Base-by-base conservation (phyloP, 2,113 vertebrate species). In the Zapornia atra region DNA sequence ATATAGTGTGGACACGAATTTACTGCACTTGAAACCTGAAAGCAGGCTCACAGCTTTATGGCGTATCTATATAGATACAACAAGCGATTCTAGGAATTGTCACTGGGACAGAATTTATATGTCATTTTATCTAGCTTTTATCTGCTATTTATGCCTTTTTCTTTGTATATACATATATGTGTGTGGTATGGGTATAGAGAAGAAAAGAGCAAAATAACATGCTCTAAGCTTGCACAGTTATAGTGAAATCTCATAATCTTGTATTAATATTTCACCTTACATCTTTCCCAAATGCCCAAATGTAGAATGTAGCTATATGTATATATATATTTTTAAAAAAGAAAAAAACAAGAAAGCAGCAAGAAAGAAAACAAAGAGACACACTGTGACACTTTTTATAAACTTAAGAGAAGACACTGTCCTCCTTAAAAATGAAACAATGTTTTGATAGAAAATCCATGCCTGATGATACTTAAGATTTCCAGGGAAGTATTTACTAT, bases 231-330 rank as follows among this genome's bases (percentile, higher is more conserved):
- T 71, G 42, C 57, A 93, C 34, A 82, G n/a, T 66, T 92, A 88
- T 26, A 54, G 33, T 72, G 68, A 90, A 93, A n/a, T 33, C 15
- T 60, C 77, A 72, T 60, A 73, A 92, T 91, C 48, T 95, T 94
- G 95, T 86, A 95, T 96, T 96, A 90, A 86, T 78, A 82, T 64
- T 77, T 86, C 61, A 44, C 56, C 21, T 96, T 95, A 9, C 50
- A 66, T 42, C 42, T 88, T 92, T 96, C 59, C 73, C 20, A 89
- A 75, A 77, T 59, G 56, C 59, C 79, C 18, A 89, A 75, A 77
- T 63, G 56, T 50, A 73, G 15, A 44, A 44, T 44, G 17, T 46
- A 18, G 44, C 44, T 46, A 48, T 48, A 48, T 48, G 22, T 48
- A 25, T 42, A 16, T 7, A 82, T n/a, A n/a, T n/a, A n/a, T n/a